Percentiles rank a stretch among this genome's conserved stretches.
These are phyloP conservation scores for Eriosoma lanigerum DNA, from an alignment of 1,140 invertebrate species.

Conservation along the genomic window DNA sequence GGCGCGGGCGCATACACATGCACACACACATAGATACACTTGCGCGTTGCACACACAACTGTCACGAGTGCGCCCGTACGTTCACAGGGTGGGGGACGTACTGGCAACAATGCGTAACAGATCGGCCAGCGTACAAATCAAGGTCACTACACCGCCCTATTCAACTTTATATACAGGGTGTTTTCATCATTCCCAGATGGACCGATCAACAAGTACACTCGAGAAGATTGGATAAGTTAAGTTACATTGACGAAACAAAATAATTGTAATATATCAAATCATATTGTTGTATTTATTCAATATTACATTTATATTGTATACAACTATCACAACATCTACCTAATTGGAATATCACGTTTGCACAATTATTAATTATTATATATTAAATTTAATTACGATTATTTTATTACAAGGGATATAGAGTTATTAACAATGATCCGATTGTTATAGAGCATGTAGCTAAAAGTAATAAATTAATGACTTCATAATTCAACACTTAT, in stretches of 20 bases:
- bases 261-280: too few relatives aligned
- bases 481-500: background rate
- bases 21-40: conserved; percentile 17
- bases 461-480: background rate
- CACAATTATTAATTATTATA: too few relatives aligned
- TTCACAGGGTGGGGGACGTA: conserved; percentile 41
- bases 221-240: too few relatives aligned
- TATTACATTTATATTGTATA: too few relatives aligned
- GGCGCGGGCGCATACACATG: background rate
- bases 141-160: conserved; percentile 48
- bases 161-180: conserved; percentile 46
- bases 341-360: too few relatives aligned
- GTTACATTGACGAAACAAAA: too few relatives aligned
- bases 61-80: background rate
- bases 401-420: background rate
- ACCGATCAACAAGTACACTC: background rate
- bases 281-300: too few relatives aligned
- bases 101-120: conserved; percentile 51
- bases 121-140: conserved; percentile 47
- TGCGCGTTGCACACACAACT: conserved; percentile 29
- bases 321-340: too few relatives aligned
- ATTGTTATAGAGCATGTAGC: background rate
- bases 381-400: background rate
- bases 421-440: background rate
- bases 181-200: background rate